Conservation (phyloP, 23 tunicate genomes). For the Phallusia fumigata region DNA sequence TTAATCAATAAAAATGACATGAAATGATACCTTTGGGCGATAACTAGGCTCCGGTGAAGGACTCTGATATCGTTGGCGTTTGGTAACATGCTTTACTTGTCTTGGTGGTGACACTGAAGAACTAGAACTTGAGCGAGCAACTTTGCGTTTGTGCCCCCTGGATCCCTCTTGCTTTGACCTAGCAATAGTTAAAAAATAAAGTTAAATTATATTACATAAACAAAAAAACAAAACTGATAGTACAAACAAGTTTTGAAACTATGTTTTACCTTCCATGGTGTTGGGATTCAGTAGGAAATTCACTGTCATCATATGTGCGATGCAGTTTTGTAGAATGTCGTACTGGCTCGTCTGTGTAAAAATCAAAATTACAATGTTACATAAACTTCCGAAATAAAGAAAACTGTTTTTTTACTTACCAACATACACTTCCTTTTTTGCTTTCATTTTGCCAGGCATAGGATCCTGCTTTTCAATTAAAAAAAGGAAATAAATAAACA, state of each 20-base stretch:
- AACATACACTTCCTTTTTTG: background rate
- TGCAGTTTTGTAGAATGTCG: background rate
- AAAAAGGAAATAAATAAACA: background rate
- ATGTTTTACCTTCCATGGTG: background rate
- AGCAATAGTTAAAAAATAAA: background rate
- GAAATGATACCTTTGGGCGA: background rate
- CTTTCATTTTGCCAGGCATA: background rate
- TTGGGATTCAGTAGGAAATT: background rate
- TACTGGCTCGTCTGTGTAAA: background rate
- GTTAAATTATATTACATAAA: background rate
- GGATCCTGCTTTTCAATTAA: background rate
- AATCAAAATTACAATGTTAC: background rate
- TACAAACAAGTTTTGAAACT: background rate
- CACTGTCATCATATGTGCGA: background rate
- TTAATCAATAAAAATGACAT: background rate
- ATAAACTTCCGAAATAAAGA: background rate
- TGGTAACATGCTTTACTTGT: background rate
- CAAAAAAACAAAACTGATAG: background rate
- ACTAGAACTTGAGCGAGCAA: background rate
- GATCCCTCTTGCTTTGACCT: background rate
- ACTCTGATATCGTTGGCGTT: conserved; percentile 4
- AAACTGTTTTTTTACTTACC: background rate
- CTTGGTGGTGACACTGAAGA: background rate
- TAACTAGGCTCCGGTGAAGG: background rate
- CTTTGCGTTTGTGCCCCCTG: conserved; percentile 1